These are phyloP conservation scores for Catharus fuscescens DNA, from an alignment of 2,113 vertebrate genomes.

Conservation along the genomic window DNA sequence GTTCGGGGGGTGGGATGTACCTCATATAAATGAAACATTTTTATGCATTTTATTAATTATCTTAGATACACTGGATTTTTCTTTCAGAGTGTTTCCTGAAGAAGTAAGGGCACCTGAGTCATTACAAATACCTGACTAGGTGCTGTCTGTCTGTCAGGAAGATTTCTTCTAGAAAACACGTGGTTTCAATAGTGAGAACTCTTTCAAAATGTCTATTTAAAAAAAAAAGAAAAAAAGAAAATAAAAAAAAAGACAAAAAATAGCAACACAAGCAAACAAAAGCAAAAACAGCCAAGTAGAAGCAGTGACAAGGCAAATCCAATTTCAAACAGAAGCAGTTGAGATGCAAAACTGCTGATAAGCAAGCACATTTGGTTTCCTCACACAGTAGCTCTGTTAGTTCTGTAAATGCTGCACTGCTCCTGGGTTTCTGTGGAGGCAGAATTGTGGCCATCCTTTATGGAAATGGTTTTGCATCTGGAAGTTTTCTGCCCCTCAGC, in stretches of 20 bases:
- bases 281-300: background rate
- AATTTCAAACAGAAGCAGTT: background rate
- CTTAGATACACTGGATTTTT: background rate
- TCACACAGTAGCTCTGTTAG: background rate
- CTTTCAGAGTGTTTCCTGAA: background rate
- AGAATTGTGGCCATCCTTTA: background rate
- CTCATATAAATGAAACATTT: rapidly evolving
- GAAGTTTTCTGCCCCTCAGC: background rate
- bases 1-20: background rate
- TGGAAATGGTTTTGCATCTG: background rate
- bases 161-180: background rate
- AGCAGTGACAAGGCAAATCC: background rate
- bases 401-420: background rate
- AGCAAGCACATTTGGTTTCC: background rate
- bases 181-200: background rate
- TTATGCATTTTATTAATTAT: background rate
- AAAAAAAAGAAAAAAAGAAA: background rate
- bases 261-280: rapidly evolving
- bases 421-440: background rate
- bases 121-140: background rate
- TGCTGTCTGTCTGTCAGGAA: background rate
- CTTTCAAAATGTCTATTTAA: background rate
- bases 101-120: background rate
- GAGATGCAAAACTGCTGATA: background rate
- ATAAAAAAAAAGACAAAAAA: no score